Evolutionary conservation across 2,888 invertebrate species (phyloP), one percentile per base, ranked within the genome.

Genomic region (Lasiommata megera): DNA sequence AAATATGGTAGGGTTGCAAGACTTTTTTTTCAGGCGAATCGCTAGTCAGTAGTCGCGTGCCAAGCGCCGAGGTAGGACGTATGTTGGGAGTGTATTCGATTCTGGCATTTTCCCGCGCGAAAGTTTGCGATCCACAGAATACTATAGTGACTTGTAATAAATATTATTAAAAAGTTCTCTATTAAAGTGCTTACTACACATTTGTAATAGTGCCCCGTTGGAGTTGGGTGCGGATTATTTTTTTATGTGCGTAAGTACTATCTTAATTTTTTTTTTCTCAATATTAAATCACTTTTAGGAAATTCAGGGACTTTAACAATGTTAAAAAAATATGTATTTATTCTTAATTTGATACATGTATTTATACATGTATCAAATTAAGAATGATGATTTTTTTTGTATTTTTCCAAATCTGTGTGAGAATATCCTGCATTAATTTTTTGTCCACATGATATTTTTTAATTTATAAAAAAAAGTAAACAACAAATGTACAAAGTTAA

Each of bases 81-180:
- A 31, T 56, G 23, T 8, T 55, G 28, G 18, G 16, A 50, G 36
- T 41, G 54, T 65, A 73, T 59, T 68, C 62, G 58, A 59, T 58
- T 56, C 47, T 38, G 18, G 56, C 67, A 84, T 76, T 84, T 84
- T 80, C 70, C 71, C 82, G 81, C 76, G 73, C 75, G 72, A 80
- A 79, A 80, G 74, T 79, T 76, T 65, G 65, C 74, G 71, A 64
- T 58, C 40, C 41, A 50, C 23, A 6, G 5, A 1, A 50, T 1
- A 51, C 1, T n/a, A 41, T 31, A 31, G 41, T 41, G 52, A 52
- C 31, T 52, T 17, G 17, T 14, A 50, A 37, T n/a, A n/a, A n/a
- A n/a, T 23, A 31, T 18, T 12, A 16, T 41, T 17, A 41, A 9
- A 31, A 41, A 41, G 18, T 52, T 29, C 17, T 11, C 2, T 41